phyloP scores from a whole-genome alignment of 1,140 invertebrate genomes.

The Achroia grisella region DNA sequence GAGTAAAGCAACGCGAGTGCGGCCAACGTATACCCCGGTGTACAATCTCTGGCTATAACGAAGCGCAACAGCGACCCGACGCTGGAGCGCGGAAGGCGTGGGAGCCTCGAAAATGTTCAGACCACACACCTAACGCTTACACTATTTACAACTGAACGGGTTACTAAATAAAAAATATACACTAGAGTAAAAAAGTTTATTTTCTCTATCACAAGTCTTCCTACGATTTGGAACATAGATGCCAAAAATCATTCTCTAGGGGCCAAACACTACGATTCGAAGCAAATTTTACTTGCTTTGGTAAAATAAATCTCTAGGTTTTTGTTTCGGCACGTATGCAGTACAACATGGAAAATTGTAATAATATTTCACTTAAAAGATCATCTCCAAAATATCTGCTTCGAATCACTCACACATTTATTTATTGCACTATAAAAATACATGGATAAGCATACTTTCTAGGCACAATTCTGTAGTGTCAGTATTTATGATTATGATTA shows the following conservation, averaged over 20 bases:
- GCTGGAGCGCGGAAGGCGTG: conserved; percentile 41
- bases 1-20: conserved; percentile 44
- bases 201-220: conserved; percentile 65
- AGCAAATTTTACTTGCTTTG: conserved; percentile 27
- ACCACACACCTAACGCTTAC: conserved; percentile 6
- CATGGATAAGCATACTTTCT: conserved; percentile 63
- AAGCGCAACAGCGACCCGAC: conserved; percentile 16
- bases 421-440: conserved; percentile 68
- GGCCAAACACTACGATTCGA: conserved; percentile 52
- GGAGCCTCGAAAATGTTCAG: conserved; percentile 40
- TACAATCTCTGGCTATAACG: conserved; percentile 32
- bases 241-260: conserved; percentile 52
- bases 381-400: conserved; percentile 12
- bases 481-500: conserved; percentile 53
- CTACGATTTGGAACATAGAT: conserved; percentile 64
- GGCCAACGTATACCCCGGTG: conserved; percentile 41
- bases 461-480: conserved; percentile 69
- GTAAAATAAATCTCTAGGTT: too few relatives aligned
- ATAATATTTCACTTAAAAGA: too few relatives aligned
- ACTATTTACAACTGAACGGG: too few relatives aligned
- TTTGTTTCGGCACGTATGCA: too few relatives aligned
- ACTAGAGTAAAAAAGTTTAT: conserved; percentile 67
- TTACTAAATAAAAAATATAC: conserved; percentile 8
- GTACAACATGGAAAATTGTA: too few relatives aligned
- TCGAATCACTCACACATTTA: conserved; percentile 33